phyloP scores from a whole-genome alignment of 2,113 vertebrate genomes.

The Anas platyrhynchos region DNA sequence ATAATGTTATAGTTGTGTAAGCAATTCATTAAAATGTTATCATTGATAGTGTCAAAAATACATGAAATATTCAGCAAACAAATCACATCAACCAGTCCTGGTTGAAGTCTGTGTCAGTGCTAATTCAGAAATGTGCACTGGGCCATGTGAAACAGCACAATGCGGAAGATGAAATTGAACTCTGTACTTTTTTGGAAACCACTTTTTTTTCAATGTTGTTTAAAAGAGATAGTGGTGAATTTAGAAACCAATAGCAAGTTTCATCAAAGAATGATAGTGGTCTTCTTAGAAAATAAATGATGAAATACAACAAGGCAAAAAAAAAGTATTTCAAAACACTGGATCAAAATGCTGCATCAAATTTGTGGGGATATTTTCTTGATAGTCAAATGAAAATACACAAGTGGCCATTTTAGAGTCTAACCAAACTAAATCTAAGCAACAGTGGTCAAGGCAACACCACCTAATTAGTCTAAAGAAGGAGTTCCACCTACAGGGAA shows the following conservation, averaged over 20 bases:
- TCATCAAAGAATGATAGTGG: not conserved
- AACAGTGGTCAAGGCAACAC: conserved; percentile 57
- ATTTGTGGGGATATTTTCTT: conserved; percentile 26
- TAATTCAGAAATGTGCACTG: conserved; percentile 8
- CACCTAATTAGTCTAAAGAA: conserved; percentile 61
- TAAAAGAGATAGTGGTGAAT: not conserved
- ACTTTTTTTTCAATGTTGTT: not conserved
- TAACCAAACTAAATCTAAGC: conserved; percentile 55
- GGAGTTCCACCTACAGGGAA: conserved; percentile 38
- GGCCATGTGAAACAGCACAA: not conserved
- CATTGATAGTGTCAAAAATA: not conserved
- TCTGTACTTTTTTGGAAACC: not conserved
- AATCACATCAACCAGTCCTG: not conserved
- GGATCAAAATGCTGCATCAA: conserved; percentile 21
- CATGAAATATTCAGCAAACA: conserved; percentile 21
- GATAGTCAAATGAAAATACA: conserved; percentile 29
- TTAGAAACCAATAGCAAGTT: not conserved
- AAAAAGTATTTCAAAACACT: not conserved
- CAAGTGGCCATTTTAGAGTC: conserved; percentile 42
- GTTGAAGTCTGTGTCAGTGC: not conserved
- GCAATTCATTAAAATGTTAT: conserved; percentile 31
- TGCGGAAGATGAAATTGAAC: not conserved
- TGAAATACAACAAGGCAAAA: not conserved
- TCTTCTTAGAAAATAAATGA: not conserved
- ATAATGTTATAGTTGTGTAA: conserved; percentile 10